These are phyloP conservation scores for Meiosimyza platycephala DNA, from an alignment of 2,888 invertebrate species.

Conservation along the genomic window DNA sequence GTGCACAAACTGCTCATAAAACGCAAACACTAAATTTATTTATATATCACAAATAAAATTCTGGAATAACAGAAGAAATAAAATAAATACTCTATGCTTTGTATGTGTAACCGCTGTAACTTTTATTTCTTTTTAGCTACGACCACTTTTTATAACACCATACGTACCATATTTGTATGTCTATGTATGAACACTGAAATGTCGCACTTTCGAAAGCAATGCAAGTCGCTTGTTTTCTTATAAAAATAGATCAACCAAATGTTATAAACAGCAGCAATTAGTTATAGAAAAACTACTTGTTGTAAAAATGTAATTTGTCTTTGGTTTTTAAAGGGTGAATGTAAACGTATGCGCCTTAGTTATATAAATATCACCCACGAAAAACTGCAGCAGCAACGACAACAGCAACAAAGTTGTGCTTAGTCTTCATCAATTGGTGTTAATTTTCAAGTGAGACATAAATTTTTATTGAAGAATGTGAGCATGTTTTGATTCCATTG, in stretches of 20 bases:
- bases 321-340: neutral
- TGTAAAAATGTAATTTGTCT: conserved; percentile 17
- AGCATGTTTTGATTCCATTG: no score
- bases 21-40: no score
- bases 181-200: neutral
- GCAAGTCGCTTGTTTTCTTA: neutral
- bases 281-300: neutral
- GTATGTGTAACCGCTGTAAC: neutral
- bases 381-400: no score
- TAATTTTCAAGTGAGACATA: conserved; percentile 11
- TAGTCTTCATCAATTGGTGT: neutral
- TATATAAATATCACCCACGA: no score
- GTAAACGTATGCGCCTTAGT: no score
- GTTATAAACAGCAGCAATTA: conserved; percentile 8
- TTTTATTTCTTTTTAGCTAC: neutral
- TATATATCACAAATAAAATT: no score
- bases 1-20: no score
- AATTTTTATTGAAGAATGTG: neutral
- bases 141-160: neutral
- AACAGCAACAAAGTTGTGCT: no score
- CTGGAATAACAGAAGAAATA: no score
- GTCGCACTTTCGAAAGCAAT: conserved; percentile 2
- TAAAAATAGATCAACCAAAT: conserved; percentile 14
- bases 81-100: neutral
- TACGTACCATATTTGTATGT: neutral